Percentiles rank a stretch among this genome's conserved stretches.
Evolutionary conservation across 2,797 vertebrate species (phyloP).

Genomic region (Falco cherrug): DNA sequence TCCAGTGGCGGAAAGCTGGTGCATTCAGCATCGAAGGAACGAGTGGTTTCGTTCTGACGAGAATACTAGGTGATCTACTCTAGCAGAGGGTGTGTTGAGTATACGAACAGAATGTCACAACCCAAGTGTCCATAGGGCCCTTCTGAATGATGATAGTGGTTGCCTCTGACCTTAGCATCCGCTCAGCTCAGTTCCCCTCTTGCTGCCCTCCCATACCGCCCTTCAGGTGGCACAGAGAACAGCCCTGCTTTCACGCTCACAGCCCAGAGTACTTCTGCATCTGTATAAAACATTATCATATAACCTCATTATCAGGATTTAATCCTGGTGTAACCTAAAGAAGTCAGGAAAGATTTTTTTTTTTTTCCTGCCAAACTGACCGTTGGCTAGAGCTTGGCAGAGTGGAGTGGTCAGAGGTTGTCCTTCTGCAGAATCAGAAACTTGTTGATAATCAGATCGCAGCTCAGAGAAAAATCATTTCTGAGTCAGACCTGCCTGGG

Average conservation of each 20-base stretch:
- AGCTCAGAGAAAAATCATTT: not conserved
- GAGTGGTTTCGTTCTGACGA: not conserved
- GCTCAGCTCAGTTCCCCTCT: not conserved
- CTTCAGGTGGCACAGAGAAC: not conserved
- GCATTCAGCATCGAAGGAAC: not conserved
- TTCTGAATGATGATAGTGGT: not conserved
- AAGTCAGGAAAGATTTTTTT: not conserved
- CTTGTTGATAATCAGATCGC: not conserved
- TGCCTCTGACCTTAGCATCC: not conserved
- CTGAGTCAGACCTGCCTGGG: not conserved
- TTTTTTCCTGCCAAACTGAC: not conserved
- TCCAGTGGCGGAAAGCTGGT: not conserved
- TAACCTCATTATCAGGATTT: not conserved
- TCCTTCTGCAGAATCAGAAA: not conserved
- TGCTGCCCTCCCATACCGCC: not conserved
- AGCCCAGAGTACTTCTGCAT: not conserved
- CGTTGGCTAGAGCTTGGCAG: not conserved
- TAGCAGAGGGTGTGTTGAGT: not conserved
- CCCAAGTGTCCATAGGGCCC: rapidly evolving
- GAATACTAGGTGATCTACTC: not conserved
- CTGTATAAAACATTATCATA: not conserved
- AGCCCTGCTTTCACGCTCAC: not conserved
- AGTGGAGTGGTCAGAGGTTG: not conserved
- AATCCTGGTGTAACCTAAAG: not conserved
- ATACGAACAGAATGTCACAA: not conserved